Evolutionary conservation across 2,113 vertebrate species (phyloP), one percentile per base, ranked within the genome.

Genomic region (Azemiops feae): DNA sequence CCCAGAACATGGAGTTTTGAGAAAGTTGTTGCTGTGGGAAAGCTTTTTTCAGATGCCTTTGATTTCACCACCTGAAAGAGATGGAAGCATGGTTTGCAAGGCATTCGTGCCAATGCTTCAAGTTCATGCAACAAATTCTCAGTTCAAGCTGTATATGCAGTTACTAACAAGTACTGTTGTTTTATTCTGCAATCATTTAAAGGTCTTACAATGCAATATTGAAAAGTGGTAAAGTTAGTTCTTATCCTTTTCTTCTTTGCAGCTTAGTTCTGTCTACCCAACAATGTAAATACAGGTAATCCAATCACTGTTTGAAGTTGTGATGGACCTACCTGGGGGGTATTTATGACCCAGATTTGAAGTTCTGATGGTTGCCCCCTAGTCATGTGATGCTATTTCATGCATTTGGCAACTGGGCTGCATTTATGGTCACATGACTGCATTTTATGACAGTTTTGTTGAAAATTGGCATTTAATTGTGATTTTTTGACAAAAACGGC

Each of bases 51-150:
- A 92, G 97, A 96, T 57, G 97, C 96, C 53, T 97, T 96, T 12
- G 97, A 97, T 97, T 98, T 99, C 95, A 98, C 98, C 96, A 99
- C 98, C 99, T 99, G 97, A 92, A 97, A 97, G 96, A 94, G 92
- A 96, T 97, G 92, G 96, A 97, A 39, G 93, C 34, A 92, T 95
- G 89, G 93, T 52, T 93, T 94, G 92, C 95, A 92, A 96, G 89
- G 89, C 43, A 54, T 95, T 95, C 91, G 81, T 94, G 86, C 89
- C 23, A 74, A 64, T 88, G 93, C 93, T 95, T 94, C 92, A 54
- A 87, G 57, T 45, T 92, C 92, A 39, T n/a, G 34, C 12, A 27
- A 27, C 1, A 3, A 9, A 43, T 27, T 5, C 18, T n/a, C 54
- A 25, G n/a, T 90, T 87, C 74, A 86, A 95, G 95, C 64, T 94